Base-by-base conservation (phyloP, 2,888 invertebrate genomes). In the Copidosoma aretas region DNA sequence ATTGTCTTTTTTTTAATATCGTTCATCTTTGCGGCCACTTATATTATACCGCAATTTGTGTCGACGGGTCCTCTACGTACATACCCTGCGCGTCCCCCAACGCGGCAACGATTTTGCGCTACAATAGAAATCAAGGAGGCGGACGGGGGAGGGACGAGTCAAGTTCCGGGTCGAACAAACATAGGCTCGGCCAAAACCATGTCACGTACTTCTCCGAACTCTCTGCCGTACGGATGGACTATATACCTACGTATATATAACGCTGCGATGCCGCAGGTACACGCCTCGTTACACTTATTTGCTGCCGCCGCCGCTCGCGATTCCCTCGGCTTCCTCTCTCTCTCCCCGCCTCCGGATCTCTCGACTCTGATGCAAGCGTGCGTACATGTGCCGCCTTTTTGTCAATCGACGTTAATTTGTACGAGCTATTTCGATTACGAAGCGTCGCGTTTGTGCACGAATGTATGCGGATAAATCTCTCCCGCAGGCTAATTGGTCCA, bases 121-220 rank as follows among this genome's bases (percentile, higher is more conserved):
- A 70, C 72, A 70, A 68, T 68, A 60, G 32, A 32, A 8, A 32
- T 60, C 52, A 65, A 51, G 49, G 54, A 41, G 39, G 32, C 32
- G 32, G 8, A 32, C 3, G 32, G 32, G 8, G 8, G 32, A 32
- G 8, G 8, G 19, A 12, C 43, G 12, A 25, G 39, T 62, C 66
- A 52, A 68, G 72, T 72, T 73, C 73, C 72, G 73, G 71, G 72
- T 72, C 72, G 72, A 73, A 72, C 73, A 73, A 73, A 73, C 69
- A 71, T 67, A 72, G 72, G 73, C 72, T 73, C 71, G 71, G 73
- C 69, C 71, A 67, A 71, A 73, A 71, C 72, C 72, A 71, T 71
- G 73, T 73, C 72, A 72, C 69, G 72, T 72, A 72, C 63, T 73
- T 70, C 70, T 54, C 72, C 72, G 70, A 70, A 71, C 68, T 66